These are phyloP conservation scores for Edolisoma coerulescens DNA, from an alignment of 2,113 vertebrate genomes.

Conservation along the genomic window DNA sequence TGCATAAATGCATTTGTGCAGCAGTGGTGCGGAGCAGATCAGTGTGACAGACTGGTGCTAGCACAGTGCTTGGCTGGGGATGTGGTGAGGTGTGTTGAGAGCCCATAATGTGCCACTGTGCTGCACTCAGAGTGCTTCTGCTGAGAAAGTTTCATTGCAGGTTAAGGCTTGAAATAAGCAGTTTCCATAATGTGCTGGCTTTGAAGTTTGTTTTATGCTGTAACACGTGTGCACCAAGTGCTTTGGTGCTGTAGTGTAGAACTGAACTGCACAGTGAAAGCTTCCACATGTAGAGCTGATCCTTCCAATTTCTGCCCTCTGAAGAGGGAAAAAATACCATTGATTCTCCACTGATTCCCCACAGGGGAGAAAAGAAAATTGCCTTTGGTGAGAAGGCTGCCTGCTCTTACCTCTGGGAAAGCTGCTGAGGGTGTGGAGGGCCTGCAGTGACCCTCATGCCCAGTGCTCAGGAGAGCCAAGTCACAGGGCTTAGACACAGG, in stretches of 20 bases:
- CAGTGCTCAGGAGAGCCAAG: not conserved
- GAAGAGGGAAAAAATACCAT: not conserved
- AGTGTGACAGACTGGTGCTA: not conserved
- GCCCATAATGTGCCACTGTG: not conserved
- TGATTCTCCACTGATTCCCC: not conserved
- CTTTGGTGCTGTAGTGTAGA: not conserved
- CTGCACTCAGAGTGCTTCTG: not conserved
- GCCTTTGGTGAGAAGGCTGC: not conserved
- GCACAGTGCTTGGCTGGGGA: accelerated
- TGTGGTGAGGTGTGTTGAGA: not conserved
- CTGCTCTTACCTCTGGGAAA: not conserved
- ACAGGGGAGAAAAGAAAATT: not conserved
- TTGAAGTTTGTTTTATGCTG: not conserved
- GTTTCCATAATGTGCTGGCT: not conserved
- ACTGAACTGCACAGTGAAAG: not conserved
- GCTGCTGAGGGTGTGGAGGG: not conserved
- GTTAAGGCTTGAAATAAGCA: not conserved
- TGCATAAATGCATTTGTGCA: not conserved
- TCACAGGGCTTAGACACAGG: not conserved
- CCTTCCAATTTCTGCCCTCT: not conserved
- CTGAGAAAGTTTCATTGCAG: not conserved
- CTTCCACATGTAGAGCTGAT: not conserved
- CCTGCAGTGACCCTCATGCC: not conserved
- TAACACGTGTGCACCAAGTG: not conserved
- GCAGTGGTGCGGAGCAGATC: not conserved